Evolutionary conservation across 2,888 invertebrate species (phyloP).

Genomic region (Eupithecia exiguata): DNA sequence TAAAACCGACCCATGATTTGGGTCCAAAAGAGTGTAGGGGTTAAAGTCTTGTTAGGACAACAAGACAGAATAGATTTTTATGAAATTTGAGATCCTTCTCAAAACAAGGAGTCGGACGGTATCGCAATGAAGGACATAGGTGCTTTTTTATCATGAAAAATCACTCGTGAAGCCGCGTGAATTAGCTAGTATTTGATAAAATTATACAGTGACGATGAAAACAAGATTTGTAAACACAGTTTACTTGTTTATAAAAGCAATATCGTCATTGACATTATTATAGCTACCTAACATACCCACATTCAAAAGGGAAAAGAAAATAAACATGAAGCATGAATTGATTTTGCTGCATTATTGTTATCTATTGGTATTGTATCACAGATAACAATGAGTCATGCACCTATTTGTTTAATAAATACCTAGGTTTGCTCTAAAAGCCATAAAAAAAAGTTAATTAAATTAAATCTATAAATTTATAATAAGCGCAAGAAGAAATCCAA

Average conservation of each 20-base stretch:
- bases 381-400: background rate
- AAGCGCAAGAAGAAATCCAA: background rate
- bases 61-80: too few relatives aligned
- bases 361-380: background rate
- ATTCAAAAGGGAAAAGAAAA: background rate
- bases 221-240: background rate
- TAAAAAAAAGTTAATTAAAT: background rate
- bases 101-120: background rate
- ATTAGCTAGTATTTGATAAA: background rate
- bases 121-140: background rate
- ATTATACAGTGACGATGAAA: background rate
- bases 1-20: too few relatives aligned
- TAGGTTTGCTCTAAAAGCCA: background rate
- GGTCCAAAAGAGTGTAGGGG: too few relatives aligned
- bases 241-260: too few relatives aligned
- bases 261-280: background rate
- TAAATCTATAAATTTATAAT: background rate
- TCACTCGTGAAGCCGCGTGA: background rate
- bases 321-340: background rate
- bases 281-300: too few relatives aligned
- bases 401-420: background rate
- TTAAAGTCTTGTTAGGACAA: too few relatives aligned
- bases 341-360: background rate
- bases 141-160: too few relatives aligned
- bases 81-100: too few relatives aligned